Conservation (phyloP, 2,888 invertebrate genomes). For the Hypsopygia costalis region DNA sequence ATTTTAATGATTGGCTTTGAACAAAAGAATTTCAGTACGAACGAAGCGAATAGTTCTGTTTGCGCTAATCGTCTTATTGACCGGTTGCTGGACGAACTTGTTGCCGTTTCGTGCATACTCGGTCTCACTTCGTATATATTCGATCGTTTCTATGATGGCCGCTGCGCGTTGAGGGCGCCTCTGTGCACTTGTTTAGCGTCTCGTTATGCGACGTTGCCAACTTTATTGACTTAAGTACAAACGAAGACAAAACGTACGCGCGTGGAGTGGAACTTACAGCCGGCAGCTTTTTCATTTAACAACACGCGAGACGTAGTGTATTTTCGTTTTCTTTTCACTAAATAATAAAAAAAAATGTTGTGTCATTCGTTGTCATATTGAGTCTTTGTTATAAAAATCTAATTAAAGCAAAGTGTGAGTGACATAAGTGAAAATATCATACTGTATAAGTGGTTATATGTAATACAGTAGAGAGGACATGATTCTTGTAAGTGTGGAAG, state of each 20-base stretch:
- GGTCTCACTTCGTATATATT: constrained; percentile 59
- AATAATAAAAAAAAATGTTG: constrained; percentile 36
- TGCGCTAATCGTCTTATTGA: constrained; percentile 79
- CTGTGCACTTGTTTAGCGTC: constrained; percentile 78
- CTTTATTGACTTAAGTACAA: constrained; percentile 76
- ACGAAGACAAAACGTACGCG: constrained; percentile 78
- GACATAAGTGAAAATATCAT: constrained; percentile 32
- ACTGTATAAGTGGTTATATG: constrained; percentile 24
- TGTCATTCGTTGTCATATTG: constrained; percentile 40
- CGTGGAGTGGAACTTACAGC: constrained; percentile 70
- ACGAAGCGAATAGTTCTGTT: constrained; percentile 45
- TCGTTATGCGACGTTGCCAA: constrained; percentile 79
- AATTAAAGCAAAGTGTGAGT: constrained; percentile 38
- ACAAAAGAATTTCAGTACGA: constrained; percentile 55
- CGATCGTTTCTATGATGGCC: constrained; percentile 59
- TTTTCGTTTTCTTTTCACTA: constrained; percentile 33
- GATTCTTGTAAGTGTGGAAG: constrained; percentile 41
- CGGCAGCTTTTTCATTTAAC: constrained; percentile 66
- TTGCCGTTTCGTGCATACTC: constrained; percentile 72
- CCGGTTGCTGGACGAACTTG: constrained; percentile 75
- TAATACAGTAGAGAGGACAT: constrained; percentile 48
- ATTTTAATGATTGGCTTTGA: constrained; percentile 14
- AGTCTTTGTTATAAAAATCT: constrained; percentile 63
- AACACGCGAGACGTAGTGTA: constrained; percentile 44
- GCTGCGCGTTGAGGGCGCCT: constrained; percentile 80